A percentile compares a stretch with the other conserved stretches of the same genome.
phyloP scores from a whole-genome alignment of 2,888 invertebrate species.

The Crossocerus cetratus region DNA sequence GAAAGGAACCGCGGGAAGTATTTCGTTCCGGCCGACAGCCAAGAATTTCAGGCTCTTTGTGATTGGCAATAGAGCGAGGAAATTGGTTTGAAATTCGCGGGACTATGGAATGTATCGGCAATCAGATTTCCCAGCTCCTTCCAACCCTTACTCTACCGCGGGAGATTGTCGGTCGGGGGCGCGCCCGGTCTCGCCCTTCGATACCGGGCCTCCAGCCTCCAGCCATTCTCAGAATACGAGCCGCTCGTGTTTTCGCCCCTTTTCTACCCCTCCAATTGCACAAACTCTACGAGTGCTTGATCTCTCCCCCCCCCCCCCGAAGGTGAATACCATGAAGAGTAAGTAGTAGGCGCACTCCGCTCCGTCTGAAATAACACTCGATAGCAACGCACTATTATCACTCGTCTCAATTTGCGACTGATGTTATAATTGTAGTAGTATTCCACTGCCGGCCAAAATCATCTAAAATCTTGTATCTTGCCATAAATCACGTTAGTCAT shows the following conservation, averaged over 20 bases:
- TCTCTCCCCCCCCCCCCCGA: not conserved
- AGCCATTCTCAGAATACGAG: constrained; percentile 63
- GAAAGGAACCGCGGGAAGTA: constrained; percentile 63
- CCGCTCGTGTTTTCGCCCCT: constrained; percentile 42
- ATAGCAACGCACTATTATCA: not conserved
- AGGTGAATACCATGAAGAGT: not conserved
- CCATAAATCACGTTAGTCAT: too few relatives aligned
- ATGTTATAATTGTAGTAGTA: too few relatives aligned
- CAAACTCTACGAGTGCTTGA: not conserved
- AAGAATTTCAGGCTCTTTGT: constrained; percentile 68
- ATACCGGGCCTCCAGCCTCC: constrained; percentile 17
- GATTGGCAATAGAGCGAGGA: constrained; percentile 73
- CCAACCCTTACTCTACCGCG: constrained; percentile 27
- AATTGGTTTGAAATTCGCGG: constrained; percentile 72
- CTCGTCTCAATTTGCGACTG: too few relatives aligned
- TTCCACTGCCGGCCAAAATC: too few relatives aligned
- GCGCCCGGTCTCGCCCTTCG: constrained; percentile 16
- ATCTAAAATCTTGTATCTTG: too few relatives aligned
- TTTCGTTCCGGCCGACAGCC: constrained; percentile 64
- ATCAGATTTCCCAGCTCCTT: constrained; percentile 69
- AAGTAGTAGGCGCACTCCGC: not conserved
- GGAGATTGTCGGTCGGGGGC: constrained; percentile 44
- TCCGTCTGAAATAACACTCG: not conserved
- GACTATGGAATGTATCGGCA: constrained; percentile 72
- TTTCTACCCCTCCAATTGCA: constrained; percentile 25